Conservation (phyloP, 2,888 invertebrate species). For the Autographa pulchrina region DNA sequence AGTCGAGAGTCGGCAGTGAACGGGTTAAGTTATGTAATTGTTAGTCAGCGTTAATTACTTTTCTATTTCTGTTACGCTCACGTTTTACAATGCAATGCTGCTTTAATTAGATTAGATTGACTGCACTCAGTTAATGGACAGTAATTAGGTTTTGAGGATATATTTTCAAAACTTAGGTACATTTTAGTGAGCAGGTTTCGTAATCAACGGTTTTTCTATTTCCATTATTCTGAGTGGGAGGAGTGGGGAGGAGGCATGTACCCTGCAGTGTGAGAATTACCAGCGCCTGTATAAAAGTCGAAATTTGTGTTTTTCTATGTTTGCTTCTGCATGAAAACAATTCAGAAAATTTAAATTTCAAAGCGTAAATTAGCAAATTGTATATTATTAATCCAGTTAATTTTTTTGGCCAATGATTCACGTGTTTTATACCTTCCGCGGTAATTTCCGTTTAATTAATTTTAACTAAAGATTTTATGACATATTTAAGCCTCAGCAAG, state of each 20-base stretch:
- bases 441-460: too few species aligned
- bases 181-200: not conserved
- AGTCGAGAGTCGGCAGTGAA: not conserved
- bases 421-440: too few species aligned
- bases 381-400: too few species aligned
- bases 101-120: not conserved
- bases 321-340: not conserved
- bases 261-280: too few species aligned
- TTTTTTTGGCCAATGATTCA: too few species aligned
- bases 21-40: conserved; percentile 2
- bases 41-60: not conserved
- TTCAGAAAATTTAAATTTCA: not conserved
- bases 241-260: too few species aligned
- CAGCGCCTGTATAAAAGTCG: not conserved
- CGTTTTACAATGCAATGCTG: not conserved
- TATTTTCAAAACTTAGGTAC: not conserved
- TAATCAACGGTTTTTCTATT: not conserved
- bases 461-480: too few species aligned
- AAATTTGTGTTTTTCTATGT: not conserved
- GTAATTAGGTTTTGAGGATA: not conserved
- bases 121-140: not conserved
- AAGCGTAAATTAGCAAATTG: too few species aligned
- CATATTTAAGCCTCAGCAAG: not conserved
- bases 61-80: not conserved
- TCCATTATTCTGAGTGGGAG: not conserved